Base-by-base conservation (phyloP, 2,888 invertebrate genomes). In the Dendrolimus houi region DNA sequence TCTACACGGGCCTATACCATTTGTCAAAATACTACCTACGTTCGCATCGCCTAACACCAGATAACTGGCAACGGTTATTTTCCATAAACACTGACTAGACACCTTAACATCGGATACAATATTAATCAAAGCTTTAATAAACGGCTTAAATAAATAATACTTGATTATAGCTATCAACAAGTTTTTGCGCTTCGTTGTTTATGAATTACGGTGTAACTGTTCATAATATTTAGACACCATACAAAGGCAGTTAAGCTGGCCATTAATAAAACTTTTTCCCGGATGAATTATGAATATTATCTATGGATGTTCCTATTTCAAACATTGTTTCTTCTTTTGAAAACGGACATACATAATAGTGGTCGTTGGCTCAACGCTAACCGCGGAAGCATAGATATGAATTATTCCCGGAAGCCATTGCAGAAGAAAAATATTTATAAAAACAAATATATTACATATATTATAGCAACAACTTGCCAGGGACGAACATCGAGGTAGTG, bases 1-100 rank as follows among this genome's bases (percentile, higher is more conserved):
- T 74, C 73, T 67, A 59, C 67, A 63, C 64, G 69, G 64, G 65
- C 63, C 67, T 71, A 65, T 69, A 47, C 67, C 70, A 74, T 78
- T 77, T 75, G 75, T 79, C 78, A 79, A 77, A 79, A 79, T 71
- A 71, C 58, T 64, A 57, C 60, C 47, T 47, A 47, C 47, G 47
- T 12, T 47, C 9, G 47, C 47, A 56, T 59, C 59, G 55, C 53
- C 53, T 60, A 58, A 57, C 60, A 59, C 57, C 58, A 57, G 59
- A 58, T 59, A 10, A 53, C 8, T 9, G 64, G 62, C 67, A 62
- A 67, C 60, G 58, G 66, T 65, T 64, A 65, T 67, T 68, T 70
- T 62, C 65, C 68, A 68, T 69, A 67, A 65, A 68, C 58, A 63
- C 58, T 59, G 61, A 62, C 57, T 65, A 65, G 64, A 64, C 63